Evolutionary conservation across 2,797 vertebrate genomes (phyloP).

Genomic region (Intellagama lesueurii): DNA sequence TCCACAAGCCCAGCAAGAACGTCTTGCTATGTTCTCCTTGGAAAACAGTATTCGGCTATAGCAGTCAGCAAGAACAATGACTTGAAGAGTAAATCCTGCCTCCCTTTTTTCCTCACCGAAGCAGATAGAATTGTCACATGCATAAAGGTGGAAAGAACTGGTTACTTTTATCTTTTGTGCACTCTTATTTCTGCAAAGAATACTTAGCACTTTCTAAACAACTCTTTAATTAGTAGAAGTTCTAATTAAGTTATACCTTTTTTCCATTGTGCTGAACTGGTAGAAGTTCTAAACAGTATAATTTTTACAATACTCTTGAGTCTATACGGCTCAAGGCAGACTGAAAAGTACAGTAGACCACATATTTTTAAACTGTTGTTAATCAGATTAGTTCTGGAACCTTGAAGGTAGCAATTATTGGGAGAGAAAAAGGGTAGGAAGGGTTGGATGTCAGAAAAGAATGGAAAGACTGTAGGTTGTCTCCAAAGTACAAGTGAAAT

Average conservation of each 20-base stretch:
- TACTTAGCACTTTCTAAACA: not conserved
- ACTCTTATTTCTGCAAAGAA: not conserved
- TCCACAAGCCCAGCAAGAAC: not conserved
- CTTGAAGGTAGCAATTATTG: not conserved
- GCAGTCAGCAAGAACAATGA: not conserved
- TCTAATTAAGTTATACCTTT: slow-evolving; percentile 40
- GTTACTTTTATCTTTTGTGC: not conserved
- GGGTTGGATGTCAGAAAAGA: not conserved
- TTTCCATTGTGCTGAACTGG: not conserved
- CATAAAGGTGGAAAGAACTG: not conserved
- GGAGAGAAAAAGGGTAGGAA: not conserved
- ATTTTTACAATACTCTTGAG: not conserved
- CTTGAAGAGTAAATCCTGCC: not conserved
- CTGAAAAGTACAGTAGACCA: not conserved
- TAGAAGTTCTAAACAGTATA: not conserved
- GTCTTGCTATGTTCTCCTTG: not conserved
- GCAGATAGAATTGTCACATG: not conserved
- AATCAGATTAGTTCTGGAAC: slow-evolving; percentile 6
- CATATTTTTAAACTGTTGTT: not conserved
- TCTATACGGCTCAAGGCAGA: not conserved
- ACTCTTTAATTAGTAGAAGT: slow-evolving; percentile 23
- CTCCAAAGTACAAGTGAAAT: not conserved
- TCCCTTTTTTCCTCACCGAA: not conserved
- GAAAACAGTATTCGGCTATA: not conserved
- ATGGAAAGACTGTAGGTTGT: not conserved